phyloP scores from a whole-genome alignment of 1,140 invertebrate species.

The Trachelipus rathkii region DNA sequence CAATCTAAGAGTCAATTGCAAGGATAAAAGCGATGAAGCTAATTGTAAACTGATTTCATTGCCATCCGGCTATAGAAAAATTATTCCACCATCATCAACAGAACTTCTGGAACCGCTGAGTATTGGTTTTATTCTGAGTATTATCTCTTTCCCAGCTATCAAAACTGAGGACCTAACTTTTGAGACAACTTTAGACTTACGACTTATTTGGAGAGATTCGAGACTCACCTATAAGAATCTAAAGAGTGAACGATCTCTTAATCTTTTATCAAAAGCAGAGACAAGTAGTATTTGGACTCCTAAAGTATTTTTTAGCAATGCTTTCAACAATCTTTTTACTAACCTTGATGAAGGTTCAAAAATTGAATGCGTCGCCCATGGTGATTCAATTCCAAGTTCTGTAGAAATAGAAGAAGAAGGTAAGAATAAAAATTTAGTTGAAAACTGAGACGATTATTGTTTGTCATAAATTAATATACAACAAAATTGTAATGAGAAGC shows the following conservation, averaged over 20 bases:
- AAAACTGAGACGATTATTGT: background rate
- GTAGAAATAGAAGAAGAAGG: slow-evolving; percentile 30
- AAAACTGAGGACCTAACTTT: slow-evolving; percentile 37
- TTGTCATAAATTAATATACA: background rate
- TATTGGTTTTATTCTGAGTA: slow-evolving; percentile 27
- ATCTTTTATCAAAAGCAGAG: slow-evolving; percentile 31
- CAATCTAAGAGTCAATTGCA: slow-evolving; percentile 73
- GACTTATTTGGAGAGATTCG: slow-evolving; percentile 34
- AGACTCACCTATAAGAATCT: slow-evolving; percentile 38
- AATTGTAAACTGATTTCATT: slow-evolving; percentile 59
- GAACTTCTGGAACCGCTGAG: slow-evolving; percentile 14
- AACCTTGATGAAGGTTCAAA: slow-evolving; percentile 35
- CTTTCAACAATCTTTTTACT: slow-evolving; percentile 37
- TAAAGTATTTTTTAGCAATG: slow-evolving; percentile 37
- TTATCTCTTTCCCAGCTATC: slow-evolving; percentile 39
- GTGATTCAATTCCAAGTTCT: slow-evolving; percentile 18
- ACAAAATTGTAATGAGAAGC: background rate
- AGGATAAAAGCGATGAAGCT: slow-evolving; percentile 82
- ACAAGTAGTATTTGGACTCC: slow-evolving; percentile 35
- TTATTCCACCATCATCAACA: slow-evolving; percentile 34
- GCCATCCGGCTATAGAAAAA: slow-evolving; percentile 32
- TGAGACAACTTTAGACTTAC: slow-evolving; percentile 20
- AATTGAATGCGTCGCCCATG: slow-evolving; percentile 31
- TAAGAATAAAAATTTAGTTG: slow-evolving; percentile 3
- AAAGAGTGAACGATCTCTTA: slow-evolving; percentile 38